Base-by-base conservation (phyloP, 2,797 vertebrate species). In the Pseudochirops cupreus region DNA sequence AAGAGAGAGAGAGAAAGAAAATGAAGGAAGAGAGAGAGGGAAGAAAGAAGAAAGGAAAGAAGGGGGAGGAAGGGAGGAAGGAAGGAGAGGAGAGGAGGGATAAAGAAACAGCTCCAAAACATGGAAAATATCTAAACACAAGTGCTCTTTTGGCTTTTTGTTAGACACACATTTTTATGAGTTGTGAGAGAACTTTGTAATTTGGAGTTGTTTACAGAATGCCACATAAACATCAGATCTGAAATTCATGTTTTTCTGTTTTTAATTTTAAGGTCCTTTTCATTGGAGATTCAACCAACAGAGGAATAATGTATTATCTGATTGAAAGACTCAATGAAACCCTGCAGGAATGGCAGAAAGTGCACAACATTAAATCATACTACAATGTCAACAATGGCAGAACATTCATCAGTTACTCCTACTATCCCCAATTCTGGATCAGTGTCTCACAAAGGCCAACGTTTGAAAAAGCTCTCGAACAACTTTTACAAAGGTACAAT, bases 281-380 rank as follows among this genome's bases (percentile, higher is more conserved):
- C 96, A 99, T 99, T 90, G 99, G 99, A 0, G 99, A 99, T 97
- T 99, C 99, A 33, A 99, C 99, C 96, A 99, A 99, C 98, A 99
- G 99, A 56, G 99, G 99, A 33, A 99, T 99, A 98, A 99, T 99
- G 99, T 99, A 99, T 97, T 99, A 99, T 97, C 98, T 99, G 95
- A 99, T 99, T 97, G 99, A 99, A 98, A 99, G 99, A 96, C 98
- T 99, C 62, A 99, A 99, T 97, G 98, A 99, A 96, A 99, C 99
- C 0, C 99, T 99, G 96, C 99, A 99, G 97, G 99, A 99, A 95
- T 99, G 99, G 99, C 99, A 99, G 95, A 99, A 99, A 96, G 99
- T 99, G 57, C 99, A 99, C 14, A 98, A 99, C 95, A 98, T 98
- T 91, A 99, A 99, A 97, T 97, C 99, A 95, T 99, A 99, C 96